These are phyloP conservation scores for Aphaenogaster floridana DNA, from an alignment of 1,140 invertebrate genomes.

Conservation along the genomic window DNA sequence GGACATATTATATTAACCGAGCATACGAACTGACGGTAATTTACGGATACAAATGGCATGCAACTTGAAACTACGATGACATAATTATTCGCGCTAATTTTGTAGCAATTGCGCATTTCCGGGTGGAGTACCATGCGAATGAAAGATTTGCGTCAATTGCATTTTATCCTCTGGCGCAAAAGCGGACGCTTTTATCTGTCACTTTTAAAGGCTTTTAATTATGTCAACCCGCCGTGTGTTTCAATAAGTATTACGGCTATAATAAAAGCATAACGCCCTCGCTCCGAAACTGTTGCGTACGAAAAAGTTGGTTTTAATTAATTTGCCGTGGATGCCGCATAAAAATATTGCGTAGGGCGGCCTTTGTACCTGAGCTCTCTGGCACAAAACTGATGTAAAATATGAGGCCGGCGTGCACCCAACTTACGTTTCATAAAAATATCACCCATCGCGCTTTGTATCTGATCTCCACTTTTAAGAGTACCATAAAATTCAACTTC, in stretches of 20 bases:
- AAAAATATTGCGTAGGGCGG: constrained; percentile 52
- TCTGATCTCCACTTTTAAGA: constrained; percentile 53
- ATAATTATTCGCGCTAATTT: constrained; percentile 46
- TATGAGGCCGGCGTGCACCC: constrained; percentile 43
- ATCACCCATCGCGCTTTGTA: constrained; percentile 51
- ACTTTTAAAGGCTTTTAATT: constrained; percentile 31
- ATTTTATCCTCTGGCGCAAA: background rate
- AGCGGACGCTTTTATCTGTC: background rate
- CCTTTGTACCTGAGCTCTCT: constrained; percentile 35
- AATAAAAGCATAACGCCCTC: constrained; percentile 10
- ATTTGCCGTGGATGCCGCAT: constrained; percentile 50
- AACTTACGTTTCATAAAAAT: constrained; percentile 62
- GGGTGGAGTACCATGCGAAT: background rate
- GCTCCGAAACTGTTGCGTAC: constrained; percentile 35
- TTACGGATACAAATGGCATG: constrained; percentile 35
- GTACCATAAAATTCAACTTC: constrained; percentile 56
- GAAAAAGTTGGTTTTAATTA: constrained; percentile 61
- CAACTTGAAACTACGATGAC: constrained; percentile 28
- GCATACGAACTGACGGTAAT: constrained; percentile 48
- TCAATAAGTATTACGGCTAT: constrained; percentile 13
- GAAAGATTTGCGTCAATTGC: background rate
- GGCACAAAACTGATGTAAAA: constrained; percentile 55
- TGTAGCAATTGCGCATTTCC: background rate
- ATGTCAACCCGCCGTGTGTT: background rate
- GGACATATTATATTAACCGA: constrained; percentile 32